These are phyloP conservation scores for Phrynocephalus vlangalii DNA, from an alignment of 2,797 vertebrate genomes.

Conservation along the genomic window DNA sequence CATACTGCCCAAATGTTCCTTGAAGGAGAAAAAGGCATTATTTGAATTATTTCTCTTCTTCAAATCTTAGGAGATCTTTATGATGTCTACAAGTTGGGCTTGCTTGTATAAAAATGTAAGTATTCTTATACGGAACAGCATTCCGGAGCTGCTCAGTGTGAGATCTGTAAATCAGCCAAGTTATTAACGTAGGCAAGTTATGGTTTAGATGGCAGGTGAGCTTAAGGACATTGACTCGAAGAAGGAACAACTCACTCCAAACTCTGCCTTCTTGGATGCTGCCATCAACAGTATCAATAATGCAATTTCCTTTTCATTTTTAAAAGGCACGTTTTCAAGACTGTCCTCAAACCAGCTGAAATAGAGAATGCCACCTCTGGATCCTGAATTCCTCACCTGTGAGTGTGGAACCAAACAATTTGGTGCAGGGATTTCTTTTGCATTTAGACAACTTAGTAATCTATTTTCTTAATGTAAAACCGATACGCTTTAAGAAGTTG, in stretches of 20 bases:
- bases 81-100: background rate
- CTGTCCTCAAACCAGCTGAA: background rate
- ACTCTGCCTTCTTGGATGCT: constrained; percentile 35
- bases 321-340: background rate
- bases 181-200: background rate
- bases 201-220: background rate
- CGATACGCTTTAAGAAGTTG: background rate
- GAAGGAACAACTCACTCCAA: constrained; percentile 15
- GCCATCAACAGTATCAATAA: background rate
- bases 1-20: background rate
- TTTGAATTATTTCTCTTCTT: no score
- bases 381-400: constrained; percentile 33
- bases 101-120: background rate
- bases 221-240: background rate
- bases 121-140: background rate
- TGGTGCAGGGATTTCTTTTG: background rate
- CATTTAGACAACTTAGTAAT: constrained; percentile 22
- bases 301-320: background rate
- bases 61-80: background rate
- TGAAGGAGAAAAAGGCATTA: background rate
- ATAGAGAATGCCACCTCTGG: background rate
- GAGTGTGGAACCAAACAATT: constrained; percentile 26
- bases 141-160: background rate
- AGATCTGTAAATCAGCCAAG: background rate
- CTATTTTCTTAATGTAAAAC: constrained; percentile 44